A percentile compares a stretch with the other conserved stretches of the same genome.
phyloP scores from a whole-genome alignment of 2,797 vertebrate genomes.

The Chiropotes sagulatus region DNA sequence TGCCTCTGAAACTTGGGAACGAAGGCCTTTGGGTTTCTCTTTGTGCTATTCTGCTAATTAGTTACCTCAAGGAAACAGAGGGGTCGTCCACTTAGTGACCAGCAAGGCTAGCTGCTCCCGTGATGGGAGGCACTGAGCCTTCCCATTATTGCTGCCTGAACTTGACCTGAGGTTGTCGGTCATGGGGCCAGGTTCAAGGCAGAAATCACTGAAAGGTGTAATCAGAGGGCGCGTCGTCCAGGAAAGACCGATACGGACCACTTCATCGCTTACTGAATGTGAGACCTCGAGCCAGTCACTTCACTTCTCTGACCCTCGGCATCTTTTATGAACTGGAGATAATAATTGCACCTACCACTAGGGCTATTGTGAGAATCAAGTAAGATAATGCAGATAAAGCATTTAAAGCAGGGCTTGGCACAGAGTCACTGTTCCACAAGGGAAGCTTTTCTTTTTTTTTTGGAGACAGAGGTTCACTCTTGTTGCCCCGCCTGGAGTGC shows the following conservation, averaged over 20 bases:
- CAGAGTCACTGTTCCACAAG: neutral
- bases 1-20: neutral
- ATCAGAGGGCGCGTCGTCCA: neutral
- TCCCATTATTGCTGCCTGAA: neutral
- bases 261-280: neutral
- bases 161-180: neutral
- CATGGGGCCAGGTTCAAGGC: neutral
- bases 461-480: too few relatives aligned
- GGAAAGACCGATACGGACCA: neutral
- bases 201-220: neutral
- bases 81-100: neutral
- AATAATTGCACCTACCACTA: neutral
- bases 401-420: neutral
- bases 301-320: neutral
- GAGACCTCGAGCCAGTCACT: neutral
- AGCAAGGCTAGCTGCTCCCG: neutral
- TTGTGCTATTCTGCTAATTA: neutral
- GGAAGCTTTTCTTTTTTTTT: neutral
- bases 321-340: neutral
- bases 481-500: too few relatives aligned
- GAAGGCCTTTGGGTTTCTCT: neutral
- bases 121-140: too few relatives aligned
- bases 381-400: neutral
- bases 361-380: neutral
- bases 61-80: neutral